Base-by-base conservation (phyloP, 2,888 invertebrate genomes). In the Pecten maximus region DNA sequence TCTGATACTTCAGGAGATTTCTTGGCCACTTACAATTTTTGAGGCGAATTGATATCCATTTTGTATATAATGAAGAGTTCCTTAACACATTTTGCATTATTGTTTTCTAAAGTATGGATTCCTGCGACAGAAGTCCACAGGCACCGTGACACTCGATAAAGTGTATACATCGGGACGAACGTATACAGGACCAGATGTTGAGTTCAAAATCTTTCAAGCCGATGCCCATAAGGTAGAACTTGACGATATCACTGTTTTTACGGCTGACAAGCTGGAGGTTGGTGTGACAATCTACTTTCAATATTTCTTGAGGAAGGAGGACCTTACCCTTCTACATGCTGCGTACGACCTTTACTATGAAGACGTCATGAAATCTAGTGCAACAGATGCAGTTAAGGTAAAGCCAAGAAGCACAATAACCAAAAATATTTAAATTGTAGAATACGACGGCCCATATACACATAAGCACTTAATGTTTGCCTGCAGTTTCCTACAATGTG, bases 371-470 rank as follows among this genome's bases (percentile, higher is more conserved):
- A 92, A 92, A 28, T 94, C 93, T 12, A 96, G 95, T 89, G 96
- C 95, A 15, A 92, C 95, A 54, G 96, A 96, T 92, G 96, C 96
- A 0, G 88, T 96, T 0, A 96, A 96, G 94, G 96, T 96, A 48
- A 74, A 54, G 40, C 2, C 40, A 54, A 28, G 28, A 12, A 16
- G 40, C 40, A 23, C n/a, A n/a, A n/a, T n/a, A n/a, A n/a, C n/a
- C n/a, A n/a, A n/a, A n/a, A n/a, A n/a, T n/a, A n/a, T n/a, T n/a
- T n/a, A n/a, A n/a, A n/a, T n/a, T n/a, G n/a, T n/a, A n/a, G n/a
- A n/a, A n/a, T n/a, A n/a, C n/a, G n/a, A n/a, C n/a, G n/a, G n/a
- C n/a, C n/a, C n/a, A n/a, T n/a, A n/a, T n/a, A n/a, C n/a, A n/a
- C n/a, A n/a, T n/a, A n/a, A n/a, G n/a, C n/a, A n/a, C n/a, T n/a